Conservation (phyloP, 2,113 vertebrate genomes). For the Phoxinus phoxinus region DNA sequence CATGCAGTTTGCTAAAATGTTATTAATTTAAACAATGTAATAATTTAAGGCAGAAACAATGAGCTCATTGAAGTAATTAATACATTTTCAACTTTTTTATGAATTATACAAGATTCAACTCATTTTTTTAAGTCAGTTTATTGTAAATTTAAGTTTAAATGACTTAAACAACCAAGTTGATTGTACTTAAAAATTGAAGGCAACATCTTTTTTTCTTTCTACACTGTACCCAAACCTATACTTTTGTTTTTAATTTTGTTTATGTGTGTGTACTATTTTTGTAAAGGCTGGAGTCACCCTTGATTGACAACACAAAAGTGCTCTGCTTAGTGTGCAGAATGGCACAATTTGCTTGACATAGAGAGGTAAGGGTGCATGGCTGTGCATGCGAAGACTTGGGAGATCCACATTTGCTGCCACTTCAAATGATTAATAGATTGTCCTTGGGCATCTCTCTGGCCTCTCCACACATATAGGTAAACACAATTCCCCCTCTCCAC, state of each 20-base stretch:
- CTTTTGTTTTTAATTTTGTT: too few species aligned
- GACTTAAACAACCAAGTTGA: too few species aligned
- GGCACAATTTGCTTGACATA: conserved; percentile 72
- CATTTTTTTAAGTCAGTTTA: too few species aligned
- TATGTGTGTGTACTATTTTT: background rate
- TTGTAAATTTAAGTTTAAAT: too few species aligned
- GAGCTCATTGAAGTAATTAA: too few species aligned
- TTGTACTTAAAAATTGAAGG: too few species aligned
- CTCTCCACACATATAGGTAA: conserved; percentile 63
- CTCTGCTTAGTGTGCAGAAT: conserved; percentile 62
- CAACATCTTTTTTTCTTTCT: too few species aligned
- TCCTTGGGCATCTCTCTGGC: conserved; percentile 68
- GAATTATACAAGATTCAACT: too few species aligned
- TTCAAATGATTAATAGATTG: conserved; percentile 72
- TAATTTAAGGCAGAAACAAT: too few species aligned
- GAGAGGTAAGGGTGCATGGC: conserved; percentile 43
- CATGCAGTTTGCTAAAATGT: too few species aligned
- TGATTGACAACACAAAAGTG: conserved; percentile 65
- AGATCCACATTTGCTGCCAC: conserved; percentile 67
- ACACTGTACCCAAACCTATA: background rate
- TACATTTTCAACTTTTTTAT: too few species aligned
- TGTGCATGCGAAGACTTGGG: conserved; percentile 63
- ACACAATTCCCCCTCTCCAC: conserved; percentile 40
- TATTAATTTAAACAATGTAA: too few species aligned
- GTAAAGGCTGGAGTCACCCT: background rate